phyloP scores from a whole-genome alignment of 2,888 invertebrate species.

The Protodeltote pygarga region DNA sequence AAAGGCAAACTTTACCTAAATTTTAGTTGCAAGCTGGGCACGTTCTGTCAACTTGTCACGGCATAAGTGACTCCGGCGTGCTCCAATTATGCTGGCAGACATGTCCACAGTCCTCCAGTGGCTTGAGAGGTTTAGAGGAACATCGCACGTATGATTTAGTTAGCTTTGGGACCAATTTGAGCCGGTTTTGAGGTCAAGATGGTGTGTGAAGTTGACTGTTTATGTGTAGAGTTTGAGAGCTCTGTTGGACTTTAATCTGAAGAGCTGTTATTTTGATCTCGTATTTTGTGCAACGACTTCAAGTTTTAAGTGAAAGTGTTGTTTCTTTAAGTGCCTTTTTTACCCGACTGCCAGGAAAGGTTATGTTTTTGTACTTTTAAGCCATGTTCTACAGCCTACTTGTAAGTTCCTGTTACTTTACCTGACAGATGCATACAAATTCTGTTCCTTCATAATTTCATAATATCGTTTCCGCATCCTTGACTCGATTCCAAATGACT shows the following conservation, averaged over 20 bases:
- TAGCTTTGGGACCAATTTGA: constrained; percentile 48
- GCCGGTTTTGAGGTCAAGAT: constrained; percentile 48
- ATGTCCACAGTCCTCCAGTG: constrained; percentile 49
- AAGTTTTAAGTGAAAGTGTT: no score
- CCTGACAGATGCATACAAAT: no score
- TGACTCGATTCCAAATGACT: no score
- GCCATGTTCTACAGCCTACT: no score
- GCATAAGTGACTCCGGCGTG: constrained; percentile 52
- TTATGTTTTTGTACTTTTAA: no score
- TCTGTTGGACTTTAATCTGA: constrained; percentile 13
- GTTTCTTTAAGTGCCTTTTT: no score
- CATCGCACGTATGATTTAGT: constrained; percentile 53
- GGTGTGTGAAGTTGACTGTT: constrained; percentile 32
- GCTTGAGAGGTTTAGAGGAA: constrained; percentile 45
- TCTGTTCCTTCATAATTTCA: no score
- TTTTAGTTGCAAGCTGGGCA: constrained; percentile 47
- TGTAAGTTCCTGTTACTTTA: no score
- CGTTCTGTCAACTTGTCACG: constrained; percentile 52
- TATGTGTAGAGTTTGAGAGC: constrained; percentile 19
- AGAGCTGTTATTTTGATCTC: constrained; percentile 9
- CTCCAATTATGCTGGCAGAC: constrained; percentile 52
- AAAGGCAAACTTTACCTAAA: constrained; percentile 47
- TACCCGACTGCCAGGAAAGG: no score
- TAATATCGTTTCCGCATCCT: no score
- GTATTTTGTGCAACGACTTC: no score